A percentile compares a stretch with the other conserved stretches of the same genome.
Conservation (phyloP, 2,113 vertebrate species). For the Megaceryle maxima region DNA sequence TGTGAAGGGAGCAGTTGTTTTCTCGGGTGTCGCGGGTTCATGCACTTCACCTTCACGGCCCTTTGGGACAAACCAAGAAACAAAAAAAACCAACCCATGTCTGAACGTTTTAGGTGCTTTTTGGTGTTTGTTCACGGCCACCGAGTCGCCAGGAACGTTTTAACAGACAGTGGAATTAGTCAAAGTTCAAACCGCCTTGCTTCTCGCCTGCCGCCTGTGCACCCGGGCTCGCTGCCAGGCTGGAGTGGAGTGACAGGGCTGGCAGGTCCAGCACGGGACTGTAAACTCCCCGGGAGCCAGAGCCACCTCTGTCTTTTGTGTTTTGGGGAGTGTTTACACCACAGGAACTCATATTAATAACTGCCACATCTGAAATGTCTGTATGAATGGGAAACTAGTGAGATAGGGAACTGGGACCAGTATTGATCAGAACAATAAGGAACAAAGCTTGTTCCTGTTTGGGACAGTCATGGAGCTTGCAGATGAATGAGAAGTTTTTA, state of each 20-base stretch:
- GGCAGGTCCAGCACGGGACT: neutral
- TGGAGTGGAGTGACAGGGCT: neutral
- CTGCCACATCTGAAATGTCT: neutral
- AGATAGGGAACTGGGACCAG: neutral
- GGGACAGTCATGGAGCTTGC: neutral
- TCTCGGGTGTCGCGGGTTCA: fast-evolving
- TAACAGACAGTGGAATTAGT: neutral
- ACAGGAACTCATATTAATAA: neutral
- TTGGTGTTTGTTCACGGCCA: neutral
- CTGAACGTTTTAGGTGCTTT: neutral
- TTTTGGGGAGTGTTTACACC: neutral
- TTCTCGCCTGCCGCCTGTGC: neutral
- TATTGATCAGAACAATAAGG: neutral
- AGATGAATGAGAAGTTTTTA: neutral
- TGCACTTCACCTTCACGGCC: fast-evolving
- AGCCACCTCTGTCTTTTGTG: neutral
- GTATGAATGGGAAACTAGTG: neutral
- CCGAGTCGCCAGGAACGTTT: neutral
- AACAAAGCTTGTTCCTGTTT: neutral
- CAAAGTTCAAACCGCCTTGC: neutral
- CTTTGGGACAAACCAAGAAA: neutral
- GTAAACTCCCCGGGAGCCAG: fast-evolving
- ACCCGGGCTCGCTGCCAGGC: neutral
- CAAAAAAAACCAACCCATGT: fast-evolving
- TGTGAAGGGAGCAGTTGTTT: neutral